Conservation (phyloP, 2,888 invertebrate species). For the Griposia aprilina region DNA sequence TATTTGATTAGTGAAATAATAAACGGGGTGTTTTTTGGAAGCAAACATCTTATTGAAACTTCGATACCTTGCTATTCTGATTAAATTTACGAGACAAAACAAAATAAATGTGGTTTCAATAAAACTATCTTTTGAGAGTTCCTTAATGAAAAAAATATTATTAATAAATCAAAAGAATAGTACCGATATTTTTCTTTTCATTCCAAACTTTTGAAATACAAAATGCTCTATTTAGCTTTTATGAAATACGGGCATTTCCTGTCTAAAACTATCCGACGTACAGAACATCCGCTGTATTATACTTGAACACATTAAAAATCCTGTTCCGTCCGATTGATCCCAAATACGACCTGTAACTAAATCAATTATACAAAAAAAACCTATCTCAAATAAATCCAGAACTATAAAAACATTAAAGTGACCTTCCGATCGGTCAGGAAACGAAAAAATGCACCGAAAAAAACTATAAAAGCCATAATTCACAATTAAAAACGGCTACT, state of each 20-base stretch:
- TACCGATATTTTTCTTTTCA: background rate
- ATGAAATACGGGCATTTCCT: slow-evolving; percentile 60
- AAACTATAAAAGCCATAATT: slow-evolving; percentile 85
- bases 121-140: background rate
- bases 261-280: slow-evolving; percentile 70
- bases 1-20: slow-evolving; percentile 7
- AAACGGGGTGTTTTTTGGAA: background rate
- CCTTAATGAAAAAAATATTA: background rate
- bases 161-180: background rate
- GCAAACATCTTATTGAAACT: background rate
- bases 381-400: slow-evolving; percentile 78
- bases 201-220: too few relatives aligned
- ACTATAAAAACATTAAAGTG: slow-evolving; percentile 84
- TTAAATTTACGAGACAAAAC: background rate
- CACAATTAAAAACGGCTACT: slow-evolving; percentile 90
- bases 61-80: background rate
- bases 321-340: slow-evolving; percentile 82
- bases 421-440: slow-evolving; percentile 87
- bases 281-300: slow-evolving; percentile 83
- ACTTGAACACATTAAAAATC: slow-evolving; percentile 77
- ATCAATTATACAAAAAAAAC: slow-evolving; percentile 77
- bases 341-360: slow-evolving; percentile 81
- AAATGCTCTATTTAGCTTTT: slow-evolving; percentile 14
- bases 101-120: background rate
- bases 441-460: slow-evolving; percentile 74